Evolutionary conservation across 2,888 invertebrate genomes (phyloP).

Genomic region (Cremastinae sp.): DNA sequence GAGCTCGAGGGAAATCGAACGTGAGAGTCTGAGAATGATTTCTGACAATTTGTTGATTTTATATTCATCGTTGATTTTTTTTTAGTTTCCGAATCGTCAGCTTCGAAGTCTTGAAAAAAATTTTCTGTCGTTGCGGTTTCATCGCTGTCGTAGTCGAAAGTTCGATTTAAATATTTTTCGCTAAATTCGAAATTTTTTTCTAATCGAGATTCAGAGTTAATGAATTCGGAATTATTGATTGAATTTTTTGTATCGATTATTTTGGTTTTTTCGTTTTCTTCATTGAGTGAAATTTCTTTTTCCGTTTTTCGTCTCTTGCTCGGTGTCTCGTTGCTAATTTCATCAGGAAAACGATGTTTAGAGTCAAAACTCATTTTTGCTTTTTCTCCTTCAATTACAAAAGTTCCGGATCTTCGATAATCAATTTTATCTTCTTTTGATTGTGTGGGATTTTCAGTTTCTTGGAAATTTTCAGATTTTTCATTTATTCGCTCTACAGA

Average conservation of each 20-base stretch:
- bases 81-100: conserved; percentile 1
- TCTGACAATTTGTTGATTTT: too few species aligned
- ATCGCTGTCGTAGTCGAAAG: conserved; percentile 66
- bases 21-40: conserved; percentile 51
- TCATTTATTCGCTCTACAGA: background rate
- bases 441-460: background rate
- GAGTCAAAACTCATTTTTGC: background rate
- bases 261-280: background rate
- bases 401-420: conserved; percentile 61
- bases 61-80: too few species aligned
- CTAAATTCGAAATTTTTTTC: conserved; percentile 33
- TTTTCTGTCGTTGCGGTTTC: conserved; percentile 46
- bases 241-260: background rate
- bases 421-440: conserved; percentile 17
- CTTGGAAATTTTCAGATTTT: background rate
- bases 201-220: background rate
- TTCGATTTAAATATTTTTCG: conserved; percentile 56
- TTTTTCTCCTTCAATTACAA: conserved; percentile 53
- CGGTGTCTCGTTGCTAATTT: conserved; percentile 38
- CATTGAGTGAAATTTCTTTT: background rate
- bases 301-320: conserved; percentile 40
- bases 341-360: conserved; percentile 37
- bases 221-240: background rate
- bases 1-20: conserved; percentile 10
- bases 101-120: conserved; percentile 37